Base-by-base conservation (phyloP, 2,888 invertebrate genomes). In the Hybos culiciformis region DNA sequence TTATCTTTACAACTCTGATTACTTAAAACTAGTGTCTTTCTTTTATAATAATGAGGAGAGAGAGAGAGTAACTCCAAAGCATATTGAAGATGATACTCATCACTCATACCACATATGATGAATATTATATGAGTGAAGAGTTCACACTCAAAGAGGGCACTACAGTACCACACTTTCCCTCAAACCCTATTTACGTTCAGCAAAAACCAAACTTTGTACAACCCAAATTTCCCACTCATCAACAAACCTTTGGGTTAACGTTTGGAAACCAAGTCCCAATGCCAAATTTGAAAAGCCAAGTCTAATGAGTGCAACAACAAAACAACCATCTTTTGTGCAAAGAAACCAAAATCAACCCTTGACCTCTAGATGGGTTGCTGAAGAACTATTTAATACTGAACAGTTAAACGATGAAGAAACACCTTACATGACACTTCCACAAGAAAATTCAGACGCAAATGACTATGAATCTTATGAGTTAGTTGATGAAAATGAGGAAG, bases 221-320 rank as follows among this genome's bases (percentile, higher is more conserved):
- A 20, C 32, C 31, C 18, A 37, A 20, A 14, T 34, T 34, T 18
- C 39, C 31, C 8, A 39, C 39, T 19, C 42, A 45, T 19, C 39
- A 24, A 11, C 37, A 45, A 37, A 39, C 39, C 29, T 45, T 39
- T 21, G 39, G 45, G 38, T 33, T 24, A 42, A 42, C n/a, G 42
- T 42, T 33, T 45, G 45, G 45, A 42, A 39, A 36, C 39, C 42
- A 29, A 33, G 12, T 5, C 14, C 36, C 12, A 34, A 42, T 19
- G 5, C 23, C 23, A 42, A 42, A 14, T 12, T 12, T 23, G 24
- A 34, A 14, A 45, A 17, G 14, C 32, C 39, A 7, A 21, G 12
- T 11, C 37, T 36, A 37, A 46, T 41, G 33, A 46, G 40, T 21
- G 39, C 32, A 41, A 39, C 32, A 14, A 43, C 21, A 12, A 33